These are phyloP conservation scores for Ditylenchus weischeri DNA, from an alignment of 2,888 invertebrate genomes.

Conservation along the genomic window DNA sequence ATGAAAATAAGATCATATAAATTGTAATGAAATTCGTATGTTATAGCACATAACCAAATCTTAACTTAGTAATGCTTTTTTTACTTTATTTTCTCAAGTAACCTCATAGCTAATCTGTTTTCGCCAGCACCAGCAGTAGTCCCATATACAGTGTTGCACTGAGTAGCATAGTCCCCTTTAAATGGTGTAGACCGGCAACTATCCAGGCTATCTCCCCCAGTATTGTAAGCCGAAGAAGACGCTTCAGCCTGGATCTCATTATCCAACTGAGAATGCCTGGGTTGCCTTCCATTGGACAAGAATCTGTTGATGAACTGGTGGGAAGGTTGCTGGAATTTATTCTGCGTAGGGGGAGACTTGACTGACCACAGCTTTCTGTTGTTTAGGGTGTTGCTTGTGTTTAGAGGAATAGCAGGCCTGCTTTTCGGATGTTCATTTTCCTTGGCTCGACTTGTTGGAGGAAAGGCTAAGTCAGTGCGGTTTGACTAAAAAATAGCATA, in stretches of 20 bases:
- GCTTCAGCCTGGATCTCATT: constrained; percentile 60
- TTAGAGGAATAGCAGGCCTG: not conserved
- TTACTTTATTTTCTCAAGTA: too few relatives aligned
- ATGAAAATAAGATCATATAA: too few relatives aligned
- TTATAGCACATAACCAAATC: too few relatives aligned
- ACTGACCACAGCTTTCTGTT: not conserved
- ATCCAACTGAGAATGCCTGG: not conserved
- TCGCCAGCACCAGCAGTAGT: too few relatives aligned
- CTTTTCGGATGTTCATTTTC: not conserved
- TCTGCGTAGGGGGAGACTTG: constrained; percentile 2
- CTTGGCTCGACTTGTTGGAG: not conserved
- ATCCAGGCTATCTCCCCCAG: constrained; percentile 64
- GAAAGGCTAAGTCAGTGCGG: not conserved
- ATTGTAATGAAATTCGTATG: too few relatives aligned
- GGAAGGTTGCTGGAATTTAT: not conserved
- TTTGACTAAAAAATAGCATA: too few relatives aligned
- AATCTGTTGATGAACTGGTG: not conserved
- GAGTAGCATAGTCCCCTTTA: constrained; percentile 17
- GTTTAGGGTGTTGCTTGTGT: not conserved
- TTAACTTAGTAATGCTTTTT: too few relatives aligned
- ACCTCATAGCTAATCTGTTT: too few relatives aligned
- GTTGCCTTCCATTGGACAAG: not conserved
- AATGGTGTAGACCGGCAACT: constrained; percentile 68
- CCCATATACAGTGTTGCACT: not conserved
- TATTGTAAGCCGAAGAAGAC: constrained; percentile 73